These are phyloP conservation scores for Pantelozetes paolii DNA, from an alignment of 2,888 invertebrate species.

Conservation along the genomic window DNA sequence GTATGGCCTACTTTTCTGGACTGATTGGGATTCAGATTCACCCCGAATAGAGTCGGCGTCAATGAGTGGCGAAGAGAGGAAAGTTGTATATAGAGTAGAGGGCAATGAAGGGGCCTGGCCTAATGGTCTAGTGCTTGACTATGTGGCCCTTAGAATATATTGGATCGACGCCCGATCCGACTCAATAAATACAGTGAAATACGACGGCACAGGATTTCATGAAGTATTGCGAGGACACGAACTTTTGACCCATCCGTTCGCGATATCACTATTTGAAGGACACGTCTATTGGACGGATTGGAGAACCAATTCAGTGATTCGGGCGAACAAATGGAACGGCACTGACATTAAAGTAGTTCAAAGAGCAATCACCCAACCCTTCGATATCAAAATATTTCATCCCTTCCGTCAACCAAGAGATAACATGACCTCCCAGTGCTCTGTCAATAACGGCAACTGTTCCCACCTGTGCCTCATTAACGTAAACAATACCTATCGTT, in stretches of 20 bases:
- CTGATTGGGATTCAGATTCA: slow-evolving; percentile 69
- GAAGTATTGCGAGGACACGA: slow-evolving; percentile 68
- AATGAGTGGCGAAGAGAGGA: slow-evolving; percentile 67
- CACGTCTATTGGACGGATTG: slow-evolving; percentile 93
- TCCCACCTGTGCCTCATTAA: slow-evolving; percentile 75
- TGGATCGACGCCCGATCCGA: slow-evolving; percentile 86
- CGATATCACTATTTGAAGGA: slow-evolving; percentile 76
- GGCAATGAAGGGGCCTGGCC: slow-evolving; percentile 70
- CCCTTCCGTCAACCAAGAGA: slow-evolving; percentile 66
- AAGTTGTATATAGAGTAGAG: slow-evolving; percentile 61
- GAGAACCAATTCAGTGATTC: slow-evolving; percentile 77
- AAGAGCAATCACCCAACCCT: slow-evolving; percentile 78
- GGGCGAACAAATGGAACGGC: slow-evolving; percentile 81
- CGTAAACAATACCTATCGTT: slow-evolving; percentile 62
- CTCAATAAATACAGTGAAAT: slow-evolving; percentile 76
- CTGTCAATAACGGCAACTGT: slow-evolving; percentile 66
- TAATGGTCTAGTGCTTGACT: slow-evolving; percentile 76
- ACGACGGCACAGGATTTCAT: slow-evolving; percentile 69
- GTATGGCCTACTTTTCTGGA: slow-evolving; percentile 75
- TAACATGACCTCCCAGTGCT: slow-evolving; percentile 57
- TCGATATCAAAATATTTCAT: slow-evolving; percentile 79
- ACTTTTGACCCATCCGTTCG: slow-evolving; percentile 79
- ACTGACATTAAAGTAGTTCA: slow-evolving; percentile 72
- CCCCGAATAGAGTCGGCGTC: slow-evolving; percentile 77
- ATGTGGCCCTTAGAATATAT: slow-evolving; percentile 67